Percentiles rank a stretch among this genome's conserved stretches.
phyloP scores from a whole-genome alignment of 2,797 vertebrate genomes.

The Botia kubotai region DNA sequence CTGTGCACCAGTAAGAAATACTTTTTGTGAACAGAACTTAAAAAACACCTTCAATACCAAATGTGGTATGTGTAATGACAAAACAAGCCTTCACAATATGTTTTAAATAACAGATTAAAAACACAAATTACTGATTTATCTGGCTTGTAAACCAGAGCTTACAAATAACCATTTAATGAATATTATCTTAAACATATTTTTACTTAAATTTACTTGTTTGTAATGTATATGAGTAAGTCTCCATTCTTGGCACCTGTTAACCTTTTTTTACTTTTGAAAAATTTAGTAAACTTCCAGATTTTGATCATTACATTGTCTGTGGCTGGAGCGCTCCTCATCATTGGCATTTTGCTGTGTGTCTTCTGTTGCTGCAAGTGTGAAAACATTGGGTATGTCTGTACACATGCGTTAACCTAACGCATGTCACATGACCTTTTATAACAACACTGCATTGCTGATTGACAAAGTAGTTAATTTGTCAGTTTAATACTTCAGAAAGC shows the following conservation, averaged over 20 bases:
- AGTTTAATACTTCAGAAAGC: background rate
- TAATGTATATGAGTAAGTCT: background rate
- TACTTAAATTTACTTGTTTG: too few species aligned
- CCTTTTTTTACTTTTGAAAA: background rate
- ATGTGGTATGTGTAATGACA: too few species aligned
- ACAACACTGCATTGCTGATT: background rate
- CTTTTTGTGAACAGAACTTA: background rate
- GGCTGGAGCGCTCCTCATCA: constrained; percentile 80
- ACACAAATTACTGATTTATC: background rate
- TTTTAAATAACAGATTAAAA: background rate
- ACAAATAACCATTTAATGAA: too few species aligned
- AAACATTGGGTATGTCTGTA: constrained; percentile 79
- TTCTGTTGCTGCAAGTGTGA: constrained; percentile 91
- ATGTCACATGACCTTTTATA: constrained; percentile 1
- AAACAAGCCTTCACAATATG: background rate
- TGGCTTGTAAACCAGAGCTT: too few species aligned
- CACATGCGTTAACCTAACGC: background rate
- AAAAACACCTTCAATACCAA: too few species aligned
- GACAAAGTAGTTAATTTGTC: background rate
- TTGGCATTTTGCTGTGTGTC: constrained; percentile 83
- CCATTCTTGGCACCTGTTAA: background rate
- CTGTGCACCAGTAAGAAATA: constrained; percentile 90
- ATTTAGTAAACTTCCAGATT: constrained; percentile 91
- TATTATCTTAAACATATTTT: too few species aligned
- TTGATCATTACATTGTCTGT: constrained; percentile 90